Conservation (phyloP, 1,140 invertebrate species). For the Achatina immaculata region DNA sequence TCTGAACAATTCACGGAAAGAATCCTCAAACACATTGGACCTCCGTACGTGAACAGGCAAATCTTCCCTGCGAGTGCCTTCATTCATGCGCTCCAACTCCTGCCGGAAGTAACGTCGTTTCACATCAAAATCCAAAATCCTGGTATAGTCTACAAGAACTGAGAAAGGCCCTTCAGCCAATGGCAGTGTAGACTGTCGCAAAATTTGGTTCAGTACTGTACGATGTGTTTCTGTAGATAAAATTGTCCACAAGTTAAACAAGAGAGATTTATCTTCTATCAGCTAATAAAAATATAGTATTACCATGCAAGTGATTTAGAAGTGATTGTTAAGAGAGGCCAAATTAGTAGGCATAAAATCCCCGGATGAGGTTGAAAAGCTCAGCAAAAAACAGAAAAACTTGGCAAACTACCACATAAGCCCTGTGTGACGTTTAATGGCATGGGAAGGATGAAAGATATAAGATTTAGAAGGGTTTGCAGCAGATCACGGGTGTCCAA, state of each 20-base stretch:
- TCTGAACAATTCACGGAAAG: conserved; percentile 89
- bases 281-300: too few relatives aligned
- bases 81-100: conserved; percentile 82
- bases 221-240: conserved; percentile 83
- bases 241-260: not conserved
- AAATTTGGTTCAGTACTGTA: conserved; percentile 91
- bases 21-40: conserved; percentile 92
- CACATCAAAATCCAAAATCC: conserved; percentile 92
- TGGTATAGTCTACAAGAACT: conserved; percentile 89
- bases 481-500: too few relatives aligned
- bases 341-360: too few relatives aligned
- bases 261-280: too few relatives aligned
- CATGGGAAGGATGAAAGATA: too few relatives aligned
- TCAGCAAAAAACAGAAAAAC: too few relatives aligned
- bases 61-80: conserved; percentile 82
- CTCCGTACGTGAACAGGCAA: conserved; percentile 89
- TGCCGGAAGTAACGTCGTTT: conserved; percentile 91
- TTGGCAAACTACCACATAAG: too few relatives aligned
- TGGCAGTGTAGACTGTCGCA: conserved; percentile 87
- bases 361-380: too few relatives aligned
- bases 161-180: conserved; percentile 89
- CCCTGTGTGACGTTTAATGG: too few relatives aligned
- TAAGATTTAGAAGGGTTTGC: too few relatives aligned
- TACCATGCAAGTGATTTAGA: too few relatives aligned
- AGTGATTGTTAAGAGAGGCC: too few relatives aligned